Evolutionary conservation across 1,140 invertebrate genomes (phyloP).

Genomic region (Mactra quadrangularis): DNA sequence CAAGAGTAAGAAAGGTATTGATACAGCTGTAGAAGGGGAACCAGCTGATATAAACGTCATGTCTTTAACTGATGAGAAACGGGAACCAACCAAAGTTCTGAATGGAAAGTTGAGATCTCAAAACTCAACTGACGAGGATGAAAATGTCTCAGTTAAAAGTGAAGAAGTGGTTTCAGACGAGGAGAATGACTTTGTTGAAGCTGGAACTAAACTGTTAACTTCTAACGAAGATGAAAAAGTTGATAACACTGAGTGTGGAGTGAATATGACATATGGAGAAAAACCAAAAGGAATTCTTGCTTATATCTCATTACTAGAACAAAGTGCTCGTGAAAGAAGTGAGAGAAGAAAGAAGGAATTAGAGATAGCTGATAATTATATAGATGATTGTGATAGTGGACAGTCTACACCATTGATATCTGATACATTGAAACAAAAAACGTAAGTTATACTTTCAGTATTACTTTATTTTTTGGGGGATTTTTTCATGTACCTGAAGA

Average conservation of each 20-base stretch:
- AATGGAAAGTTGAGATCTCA: conserved; percentile 30
- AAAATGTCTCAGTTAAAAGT: conserved; percentile 47
- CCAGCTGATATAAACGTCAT: conserved; percentile 55
- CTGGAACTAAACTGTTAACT: conserved; percentile 20
- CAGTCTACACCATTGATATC: conserved; percentile 37
- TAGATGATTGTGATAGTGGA: conserved; percentile 51
- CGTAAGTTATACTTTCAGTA: no score
- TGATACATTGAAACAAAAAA: conserved; percentile 45
- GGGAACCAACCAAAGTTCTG: conserved; percentile 45
- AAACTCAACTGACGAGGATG: conserved; percentile 49
- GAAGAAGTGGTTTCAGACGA: conserved; percentile 41
- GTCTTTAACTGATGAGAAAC: conserved; percentile 43
- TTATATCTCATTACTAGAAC: conserved; percentile 56
- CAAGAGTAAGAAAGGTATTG: background rate
- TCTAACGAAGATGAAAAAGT: conserved; percentile 46
- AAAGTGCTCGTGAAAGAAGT: conserved; percentile 52
- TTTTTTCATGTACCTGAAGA: no score
- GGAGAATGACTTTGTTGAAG: conserved; percentile 55
- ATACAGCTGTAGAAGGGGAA: conserved; percentile 12
- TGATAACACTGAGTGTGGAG: conserved; percentile 49
- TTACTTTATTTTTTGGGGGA: background rate
- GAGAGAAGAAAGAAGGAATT: conserved; percentile 47
- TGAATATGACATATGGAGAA: conserved; percentile 51
- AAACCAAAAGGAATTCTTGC: conserved; percentile 59
- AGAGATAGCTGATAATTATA: conserved; percentile 28